A percentile compares a stretch with the other conserved stretches of the same genome.
These are phyloP conservation scores for Armadillidium nasatum DNA, from an alignment of 1,140 invertebrate genomes.

Conservation along the genomic window DNA sequence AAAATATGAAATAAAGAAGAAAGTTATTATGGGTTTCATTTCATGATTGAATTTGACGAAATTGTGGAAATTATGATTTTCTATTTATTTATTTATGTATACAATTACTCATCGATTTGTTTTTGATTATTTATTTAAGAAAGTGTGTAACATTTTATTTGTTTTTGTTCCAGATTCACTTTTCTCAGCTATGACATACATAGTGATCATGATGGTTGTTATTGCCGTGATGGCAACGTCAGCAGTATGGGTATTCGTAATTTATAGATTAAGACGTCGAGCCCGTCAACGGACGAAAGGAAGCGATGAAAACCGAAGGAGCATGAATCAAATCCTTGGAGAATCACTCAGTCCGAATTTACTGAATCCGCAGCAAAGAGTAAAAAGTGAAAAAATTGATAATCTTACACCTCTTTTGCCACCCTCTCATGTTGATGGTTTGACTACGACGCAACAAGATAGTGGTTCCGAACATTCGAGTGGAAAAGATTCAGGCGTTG, in stretches of 20 bases:
- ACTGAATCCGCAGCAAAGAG: neutral
- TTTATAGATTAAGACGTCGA: constrained; percentile 74
- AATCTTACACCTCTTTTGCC: neutral
- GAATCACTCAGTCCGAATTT: constrained; percentile 26
- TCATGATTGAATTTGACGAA: no score
- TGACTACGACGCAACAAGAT: constrained; percentile 44
- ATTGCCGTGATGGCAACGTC: constrained; percentile 84
- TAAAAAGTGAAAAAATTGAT: neutral
- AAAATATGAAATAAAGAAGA: no score
- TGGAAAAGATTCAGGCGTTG: constrained; percentile 60
- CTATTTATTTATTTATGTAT: no score
- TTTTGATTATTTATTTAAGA: no score
- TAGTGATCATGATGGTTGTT: constrained; percentile 82
- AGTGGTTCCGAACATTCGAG: constrained; percentile 52
- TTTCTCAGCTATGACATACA: constrained; percentile 46
- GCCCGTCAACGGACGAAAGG: constrained; percentile 45
- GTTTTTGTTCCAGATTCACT: constrained; percentile 20
- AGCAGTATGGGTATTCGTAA: constrained; percentile 84
- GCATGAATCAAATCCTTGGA: constrained; percentile 28
- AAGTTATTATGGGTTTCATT: no score
- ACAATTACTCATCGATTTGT: no score
- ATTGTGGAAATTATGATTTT: no score
- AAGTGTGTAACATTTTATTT: neutral
- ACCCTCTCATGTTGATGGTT: constrained; percentile 5
- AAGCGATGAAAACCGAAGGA: neutral